Evolutionary conservation across 2,113 vertebrate species (phyloP), one percentile per base, ranked within the genome.

Genomic region (Thalassoma bifasciatum): DNA sequence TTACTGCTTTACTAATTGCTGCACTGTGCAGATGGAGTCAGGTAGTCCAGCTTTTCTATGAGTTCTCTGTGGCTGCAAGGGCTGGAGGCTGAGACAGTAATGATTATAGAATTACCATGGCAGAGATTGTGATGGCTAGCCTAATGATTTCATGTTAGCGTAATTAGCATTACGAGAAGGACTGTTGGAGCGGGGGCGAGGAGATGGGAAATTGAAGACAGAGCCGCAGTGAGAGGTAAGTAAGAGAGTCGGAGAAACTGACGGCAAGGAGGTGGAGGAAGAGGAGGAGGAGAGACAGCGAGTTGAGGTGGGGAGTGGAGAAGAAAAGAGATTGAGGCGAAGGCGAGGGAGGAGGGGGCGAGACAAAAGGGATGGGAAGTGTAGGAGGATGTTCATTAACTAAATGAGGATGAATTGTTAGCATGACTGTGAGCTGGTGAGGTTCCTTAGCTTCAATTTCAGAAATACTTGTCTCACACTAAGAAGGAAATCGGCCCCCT

Each of bases 81-180:
- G 67, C 83, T 60, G 59, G 37, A 86, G 75, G 72, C 77, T 77
- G 75, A 84, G 78, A 61, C 44, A 37, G 76, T 83, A 85, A 87
- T 89, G 77, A 86, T 89, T 83, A 87, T 85, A 66, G 86, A 90
- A 90, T 90, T 76, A 87, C 79, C 68, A 76, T 78, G 74, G 83
- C 82, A 85, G 81, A 81, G 84, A 89, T 84, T 75, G 87, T 82
- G 87, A 90, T 85, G 76, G 85, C 77, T 75, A 80, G 65, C 80
- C 81, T 90, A 93, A 90, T 91, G 85, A 93, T 87, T 88, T 88
- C 83, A 91, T 90, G 89, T 88, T 86, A 77, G 65, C 2, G 46
- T 88, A 88, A 91, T 91, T 90, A 92, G 84, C 78, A 81, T 78
- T 85, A 86, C 24, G 53, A 81, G 75, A 51, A 62, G 74, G 75